phyloP scores from a whole-genome alignment of 2,888 invertebrate species.

The Melanostoma mellinum region DNA sequence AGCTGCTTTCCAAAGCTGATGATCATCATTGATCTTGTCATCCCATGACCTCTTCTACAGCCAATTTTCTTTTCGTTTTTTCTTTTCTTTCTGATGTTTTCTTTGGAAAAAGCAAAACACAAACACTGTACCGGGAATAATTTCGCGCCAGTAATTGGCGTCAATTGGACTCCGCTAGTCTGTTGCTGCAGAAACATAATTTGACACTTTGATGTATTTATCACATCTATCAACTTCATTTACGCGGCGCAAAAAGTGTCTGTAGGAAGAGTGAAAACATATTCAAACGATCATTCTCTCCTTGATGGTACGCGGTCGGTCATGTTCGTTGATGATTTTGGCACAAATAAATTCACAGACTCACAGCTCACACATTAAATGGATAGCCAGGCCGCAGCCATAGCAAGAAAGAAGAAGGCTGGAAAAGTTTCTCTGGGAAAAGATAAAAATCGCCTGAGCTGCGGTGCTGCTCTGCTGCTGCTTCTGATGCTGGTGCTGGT shows the following conservation, averaged over 20 bases:
- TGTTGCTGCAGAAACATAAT: constrained; percentile 40
- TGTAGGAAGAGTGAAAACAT: constrained; percentile 62
- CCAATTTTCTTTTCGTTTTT: constrained; percentile 17
- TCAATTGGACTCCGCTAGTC: constrained; percentile 41
- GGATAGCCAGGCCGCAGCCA: not conserved
- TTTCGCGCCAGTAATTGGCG: constrained; percentile 46
- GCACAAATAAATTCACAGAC: constrained; percentile 12
- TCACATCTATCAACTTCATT: constrained; percentile 68
- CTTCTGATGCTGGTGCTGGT: no score
- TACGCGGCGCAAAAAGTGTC: constrained; percentile 35
- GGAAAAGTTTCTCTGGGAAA: constrained; percentile 31
- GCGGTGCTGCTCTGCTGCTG: constrained; percentile 11
- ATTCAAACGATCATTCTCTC: constrained; percentile 48
- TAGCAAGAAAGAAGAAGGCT: not conserved
- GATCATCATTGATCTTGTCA: constrained; percentile 47
- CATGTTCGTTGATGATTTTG: constrained; percentile 49
- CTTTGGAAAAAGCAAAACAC: not conserved
- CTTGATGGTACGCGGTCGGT: constrained; percentile 12
- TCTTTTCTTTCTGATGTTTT: not conserved
- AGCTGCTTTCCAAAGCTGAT: not conserved
- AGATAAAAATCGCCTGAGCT: constrained; percentile 39
- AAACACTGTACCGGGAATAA: constrained; percentile 26
- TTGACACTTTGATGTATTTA: constrained; percentile 73
- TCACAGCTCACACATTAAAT: no score
- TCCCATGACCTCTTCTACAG: constrained; percentile 52